These are phyloP conservation scores for Oryzias javanicus DNA, from an alignment of 2,113 vertebrate genomes.

Conservation along the genomic window DNA sequence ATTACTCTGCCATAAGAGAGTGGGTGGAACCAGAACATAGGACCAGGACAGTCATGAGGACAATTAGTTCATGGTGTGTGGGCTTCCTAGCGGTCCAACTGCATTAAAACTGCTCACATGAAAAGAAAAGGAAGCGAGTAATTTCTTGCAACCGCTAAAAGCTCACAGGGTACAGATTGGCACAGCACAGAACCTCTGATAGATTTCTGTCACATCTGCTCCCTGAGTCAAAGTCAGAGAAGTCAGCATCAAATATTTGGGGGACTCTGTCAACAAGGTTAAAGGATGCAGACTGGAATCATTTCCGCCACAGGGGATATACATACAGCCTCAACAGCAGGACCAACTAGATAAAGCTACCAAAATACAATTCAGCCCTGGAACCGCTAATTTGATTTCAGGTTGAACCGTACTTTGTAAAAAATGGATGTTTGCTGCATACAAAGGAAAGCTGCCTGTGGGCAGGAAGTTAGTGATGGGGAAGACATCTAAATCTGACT, in stretches of 20 bases:
- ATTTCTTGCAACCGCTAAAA: constrained; percentile 11
- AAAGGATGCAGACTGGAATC: constrained; percentile 3
- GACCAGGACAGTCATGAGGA: not conserved
- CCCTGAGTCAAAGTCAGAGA: not conserved
- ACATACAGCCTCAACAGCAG: not conserved
- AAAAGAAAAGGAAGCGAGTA: constrained; percentile 5
- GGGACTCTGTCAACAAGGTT: constrained; percentile 7
- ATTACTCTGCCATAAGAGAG: constrained; percentile 6
- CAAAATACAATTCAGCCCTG: not conserved
- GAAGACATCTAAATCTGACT: not conserved
- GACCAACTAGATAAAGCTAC: not conserved
- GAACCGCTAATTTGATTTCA: not conserved
- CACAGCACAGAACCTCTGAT: not conserved
- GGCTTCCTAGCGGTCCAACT: constrained; percentile 10
- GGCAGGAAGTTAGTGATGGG: not conserved
- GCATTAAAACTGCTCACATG: not conserved
- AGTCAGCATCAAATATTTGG: constrained; percentile 1
- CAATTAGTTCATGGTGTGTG: constrained; percentile 15
- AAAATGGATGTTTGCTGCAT: not conserved
- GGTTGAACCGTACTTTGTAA: not conserved
- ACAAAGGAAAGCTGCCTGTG: not conserved
- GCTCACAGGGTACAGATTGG: constrained; percentile 9
- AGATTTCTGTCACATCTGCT: not conserved
- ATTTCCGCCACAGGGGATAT: constrained; percentile 1
- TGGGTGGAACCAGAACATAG: constrained; percentile 9